A percentile compares a stretch with the other conserved stretches of the same genome.
Evolutionary conservation across 2,797 vertebrate species (phyloP).

Genomic region (Acrocephalus scirpaceus): DNA sequence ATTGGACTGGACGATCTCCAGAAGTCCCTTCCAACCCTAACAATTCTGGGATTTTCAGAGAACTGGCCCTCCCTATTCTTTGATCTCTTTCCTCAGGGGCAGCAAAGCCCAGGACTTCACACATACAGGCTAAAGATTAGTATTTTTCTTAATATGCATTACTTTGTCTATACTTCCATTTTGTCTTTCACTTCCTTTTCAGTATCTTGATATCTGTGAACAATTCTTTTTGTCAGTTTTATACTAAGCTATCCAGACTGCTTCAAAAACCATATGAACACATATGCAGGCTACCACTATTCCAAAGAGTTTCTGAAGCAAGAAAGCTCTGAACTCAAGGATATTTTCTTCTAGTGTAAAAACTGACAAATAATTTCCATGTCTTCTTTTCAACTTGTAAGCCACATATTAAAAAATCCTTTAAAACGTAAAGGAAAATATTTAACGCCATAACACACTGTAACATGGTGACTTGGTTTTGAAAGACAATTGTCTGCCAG

Average conservation of each 20-base stretch:
- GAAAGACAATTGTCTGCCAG: too few relatives aligned
- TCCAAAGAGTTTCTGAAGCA: not conserved
- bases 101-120: not conserved
- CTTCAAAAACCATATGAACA: not conserved
- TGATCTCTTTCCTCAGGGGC: not conserved
- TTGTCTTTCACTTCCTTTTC: not conserved
- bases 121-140: not conserved
- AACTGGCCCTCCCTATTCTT: not conserved
- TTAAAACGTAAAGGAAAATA: not conserved
- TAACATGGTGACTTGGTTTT: not conserved
- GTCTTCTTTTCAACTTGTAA: not conserved
- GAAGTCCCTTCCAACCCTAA: not conserved
- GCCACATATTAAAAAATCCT: accelerated
- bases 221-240: not conserved
- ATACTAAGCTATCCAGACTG: not conserved
- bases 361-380: not conserved
- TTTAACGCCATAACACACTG: not conserved
- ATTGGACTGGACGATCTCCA: not conserved
- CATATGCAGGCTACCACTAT: not conserved
- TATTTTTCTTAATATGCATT: not conserved
- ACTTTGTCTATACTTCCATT: not conserved
- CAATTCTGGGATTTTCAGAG: not conserved
- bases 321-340: not conserved
- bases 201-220: not conserved
- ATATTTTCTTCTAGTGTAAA: not conserved